A percentile compares a stretch with the other conserved stretches of the same genome.
These are phyloP conservation scores for Drosophila nr. fundita DNA, from an alignment of 2,888 invertebrate genomes.

Conservation along the genomic window DNA sequence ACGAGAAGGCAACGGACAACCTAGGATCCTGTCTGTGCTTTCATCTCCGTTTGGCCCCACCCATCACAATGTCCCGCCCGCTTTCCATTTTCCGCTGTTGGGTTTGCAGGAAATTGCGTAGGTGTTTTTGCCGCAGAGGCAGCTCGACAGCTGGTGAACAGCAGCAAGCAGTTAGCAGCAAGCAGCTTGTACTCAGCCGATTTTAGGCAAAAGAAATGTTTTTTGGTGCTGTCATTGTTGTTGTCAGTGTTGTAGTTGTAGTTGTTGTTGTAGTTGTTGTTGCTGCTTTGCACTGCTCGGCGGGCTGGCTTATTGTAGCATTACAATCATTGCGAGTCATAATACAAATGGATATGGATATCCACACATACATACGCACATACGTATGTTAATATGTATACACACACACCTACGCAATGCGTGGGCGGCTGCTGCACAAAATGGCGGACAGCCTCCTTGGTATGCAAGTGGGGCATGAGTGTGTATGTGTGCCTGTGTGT, in stretches of 20 bases:
- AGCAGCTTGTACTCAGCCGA: constrained; percentile 38
- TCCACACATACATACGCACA: constrained; percentile 21
- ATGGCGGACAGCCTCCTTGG: constrained; percentile 75
- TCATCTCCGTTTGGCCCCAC: constrained; percentile 66
- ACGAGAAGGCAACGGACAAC: constrained; percentile 45
- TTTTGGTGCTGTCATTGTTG: constrained; percentile 53
- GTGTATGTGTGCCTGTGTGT: constrained; percentile 19
- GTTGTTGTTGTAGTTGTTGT: constrained; percentile 35
- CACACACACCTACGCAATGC: constrained; percentile 54
- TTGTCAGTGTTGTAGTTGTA: constrained; percentile 10
- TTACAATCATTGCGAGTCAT: constrained; percentile 58
- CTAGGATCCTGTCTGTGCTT: constrained; percentile 55
- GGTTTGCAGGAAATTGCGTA: constrained; percentile 78
- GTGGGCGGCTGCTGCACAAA: constrained; percentile 76
- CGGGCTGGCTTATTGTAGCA: constrained; percentile 65
- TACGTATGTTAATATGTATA: constrained; percentile 13
- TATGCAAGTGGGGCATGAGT: constrained; percentile 45
- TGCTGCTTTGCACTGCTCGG: constrained; percentile 42
- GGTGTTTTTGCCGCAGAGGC: constrained; percentile 65
- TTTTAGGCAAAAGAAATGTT: constrained; percentile 42
- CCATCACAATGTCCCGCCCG: constrained; percentile 19
- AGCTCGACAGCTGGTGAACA: constrained; percentile 42
- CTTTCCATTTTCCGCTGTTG: constrained; percentile 68
- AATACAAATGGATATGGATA: constrained; percentile 32
- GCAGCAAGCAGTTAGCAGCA: constrained; percentile 32